Percentiles rank a stretch among this genome's conserved stretches.
phyloP scores from a whole-genome alignment of 1,140 invertebrate genomes.

The Drosophila miranda region DNA sequence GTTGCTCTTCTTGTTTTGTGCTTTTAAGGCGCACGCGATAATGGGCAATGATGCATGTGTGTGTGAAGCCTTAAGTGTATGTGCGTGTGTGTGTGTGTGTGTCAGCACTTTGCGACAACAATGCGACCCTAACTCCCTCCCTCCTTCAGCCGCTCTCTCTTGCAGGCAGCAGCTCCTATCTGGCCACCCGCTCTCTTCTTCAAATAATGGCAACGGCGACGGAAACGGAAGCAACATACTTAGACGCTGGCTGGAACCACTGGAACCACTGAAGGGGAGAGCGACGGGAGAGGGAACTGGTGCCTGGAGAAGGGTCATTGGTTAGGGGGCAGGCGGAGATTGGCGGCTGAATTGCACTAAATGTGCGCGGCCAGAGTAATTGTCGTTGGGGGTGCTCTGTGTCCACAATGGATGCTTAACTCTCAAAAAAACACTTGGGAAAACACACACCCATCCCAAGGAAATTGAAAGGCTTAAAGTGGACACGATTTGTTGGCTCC shows the following conservation, averaged over 20 bases:
- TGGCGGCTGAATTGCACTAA: constrained; percentile 59
- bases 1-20: constrained; percentile 28
- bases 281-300: no score
- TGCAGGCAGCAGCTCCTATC: neutral
- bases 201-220: constrained; percentile 64
- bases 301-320: constrained; percentile 6
- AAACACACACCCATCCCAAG: neutral
- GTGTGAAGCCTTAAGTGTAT: constrained; percentile 11
- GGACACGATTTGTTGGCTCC: no score
- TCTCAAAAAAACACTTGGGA: neutral
- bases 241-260: constrained; percentile 43
- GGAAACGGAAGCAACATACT: constrained; percentile 76
- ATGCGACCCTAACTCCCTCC: constrained; percentile 39
- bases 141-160: constrained; percentile 3
- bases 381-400: constrained; percentile 19
- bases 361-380: constrained; percentile 55
- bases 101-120: constrained; percentile 71
- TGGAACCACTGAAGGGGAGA: no score
- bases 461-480: neutral
- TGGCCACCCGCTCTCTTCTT: constrained; percentile 16
- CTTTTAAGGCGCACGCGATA: constrained; percentile 75
- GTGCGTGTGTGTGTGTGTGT: constrained; percentile 35
- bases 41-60: constrained; percentile 72
- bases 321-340: neutral
- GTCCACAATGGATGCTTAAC: no score